Evolutionary conservation across 2,113 vertebrate species (phyloP), one percentile per base, ranked within the genome.

Genomic region (Crotalus tigris): DNA sequence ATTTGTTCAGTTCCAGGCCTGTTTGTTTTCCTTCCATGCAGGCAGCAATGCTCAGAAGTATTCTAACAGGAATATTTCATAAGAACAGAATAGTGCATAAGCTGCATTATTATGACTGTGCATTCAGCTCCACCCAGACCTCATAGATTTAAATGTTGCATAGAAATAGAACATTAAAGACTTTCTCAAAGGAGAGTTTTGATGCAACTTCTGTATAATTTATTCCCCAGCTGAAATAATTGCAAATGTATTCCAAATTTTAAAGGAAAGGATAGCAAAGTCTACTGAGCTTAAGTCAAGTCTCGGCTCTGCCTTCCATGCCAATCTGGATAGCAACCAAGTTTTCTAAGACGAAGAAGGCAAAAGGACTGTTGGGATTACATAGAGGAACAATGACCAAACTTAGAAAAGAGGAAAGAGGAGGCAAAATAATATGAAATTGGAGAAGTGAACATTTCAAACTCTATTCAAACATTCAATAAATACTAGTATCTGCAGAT

Each of bases 21-120:
- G 53, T 55, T 88, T 88, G 26, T 46, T 29, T 49, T 29, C 29
- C 59, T 17, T 17, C 58, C 24, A 59, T 49, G 33, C 12, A 24
- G n/a, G 39, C n/a, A 26, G n/a, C 21, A 53, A 75, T 33, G 33
- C 64, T 59, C 44, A 49, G 12, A 26, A 64, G 24, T 6, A 90
- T 64, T n/a, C 24, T 39, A 33, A 51, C n/a, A 33, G 26, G 88
- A 53, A 0, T 3, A 69, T 29, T 55, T 21, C 0, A 0, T 0
- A 0, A 10, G 55, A 46, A 8, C 64, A 89, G 26, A 53, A 33
- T 24, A 87, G n/a, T 51, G 10, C 3, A 0, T 1, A 44, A 87
- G 46, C 54, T 29, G 33, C 21, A 81, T 81, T 44, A 81, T 39
- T 69, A 87, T 90, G 91, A 87, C 53, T 7, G 94, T 4, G 0